Evolutionary conservation across 1,140 invertebrate genomes (phyloP).

Genomic region (Ceratoteleas bidentatus): DNA sequence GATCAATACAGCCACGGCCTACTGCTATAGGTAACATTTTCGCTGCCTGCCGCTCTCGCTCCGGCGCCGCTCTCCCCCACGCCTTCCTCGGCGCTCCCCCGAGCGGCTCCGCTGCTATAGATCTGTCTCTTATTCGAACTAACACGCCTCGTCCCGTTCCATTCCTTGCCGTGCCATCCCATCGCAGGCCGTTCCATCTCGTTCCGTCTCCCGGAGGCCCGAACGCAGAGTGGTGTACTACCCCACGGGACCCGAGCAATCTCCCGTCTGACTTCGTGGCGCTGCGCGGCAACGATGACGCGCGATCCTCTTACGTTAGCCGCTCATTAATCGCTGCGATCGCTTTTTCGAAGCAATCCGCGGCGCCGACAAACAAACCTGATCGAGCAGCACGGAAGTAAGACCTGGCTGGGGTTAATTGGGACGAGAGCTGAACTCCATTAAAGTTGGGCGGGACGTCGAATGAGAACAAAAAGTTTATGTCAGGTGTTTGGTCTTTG

Average conservation of each 20-base stretch:
- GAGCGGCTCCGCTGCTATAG: conserved; percentile 71
- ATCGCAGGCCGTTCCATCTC: conserved; percentile 73
- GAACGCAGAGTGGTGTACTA: conserved; percentile 73
- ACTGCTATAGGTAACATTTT: conserved; percentile 78
- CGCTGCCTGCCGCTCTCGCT: conserved; percentile 69
- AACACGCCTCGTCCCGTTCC: conserved; percentile 74
- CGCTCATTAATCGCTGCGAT: conserved; percentile 39
- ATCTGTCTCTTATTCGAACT: conserved; percentile 80
- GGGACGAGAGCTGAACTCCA: too few species aligned
- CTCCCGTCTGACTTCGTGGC: conserved; percentile 25
- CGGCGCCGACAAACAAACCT: too few species aligned
- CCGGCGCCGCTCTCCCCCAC: conserved; percentile 67
- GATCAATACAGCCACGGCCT: conserved; percentile 81
- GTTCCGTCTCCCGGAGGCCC: conserved; percentile 70
- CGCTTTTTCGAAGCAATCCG: background rate
- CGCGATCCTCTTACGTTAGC: conserved; percentile 36
- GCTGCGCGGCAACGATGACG: conserved; percentile 19
- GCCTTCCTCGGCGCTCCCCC: conserved; percentile 65
- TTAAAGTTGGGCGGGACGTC: too few species aligned
- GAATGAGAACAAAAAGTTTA: too few species aligned
- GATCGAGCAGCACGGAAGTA: too few species aligned
- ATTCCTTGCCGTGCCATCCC: conserved; percentile 60
- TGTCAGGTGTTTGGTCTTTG: too few species aligned
- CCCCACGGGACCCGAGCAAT: conserved; percentile 73
- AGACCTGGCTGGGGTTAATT: too few species aligned